phyloP scores from a whole-genome alignment of 2,888 invertebrate species.

The Troides oblongomaculatus region DNA sequence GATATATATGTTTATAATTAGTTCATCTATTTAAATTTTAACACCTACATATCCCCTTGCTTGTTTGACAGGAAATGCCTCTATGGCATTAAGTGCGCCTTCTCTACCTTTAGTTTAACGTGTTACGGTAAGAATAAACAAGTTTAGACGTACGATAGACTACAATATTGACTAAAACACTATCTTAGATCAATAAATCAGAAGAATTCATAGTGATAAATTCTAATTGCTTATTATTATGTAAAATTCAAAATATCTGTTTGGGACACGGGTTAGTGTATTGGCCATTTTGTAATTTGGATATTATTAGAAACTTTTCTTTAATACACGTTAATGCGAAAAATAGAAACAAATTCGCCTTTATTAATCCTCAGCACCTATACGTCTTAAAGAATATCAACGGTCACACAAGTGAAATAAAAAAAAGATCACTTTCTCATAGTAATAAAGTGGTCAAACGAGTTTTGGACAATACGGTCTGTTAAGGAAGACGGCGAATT shows the following conservation, averaged over 20 bases:
- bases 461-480: constrained; percentile 70
- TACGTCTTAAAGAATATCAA: neutral
- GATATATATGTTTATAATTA: too few relatives aligned
- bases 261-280: too few relatives aligned
- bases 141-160: too few relatives aligned
- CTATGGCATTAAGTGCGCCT: too few relatives aligned
- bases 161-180: too few relatives aligned
- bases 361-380: neutral
- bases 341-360: neutral
- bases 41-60: too few relatives aligned
- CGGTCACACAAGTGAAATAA: constrained; percentile 1
- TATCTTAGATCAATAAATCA: constrained; percentile 3
- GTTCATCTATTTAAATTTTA: too few relatives aligned
- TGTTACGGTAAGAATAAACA: too few relatives aligned
- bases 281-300: too few relatives aligned
- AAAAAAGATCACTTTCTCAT: constrained; percentile 48
- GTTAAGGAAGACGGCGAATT: constrained; percentile 45
- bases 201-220: neutral
- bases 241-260: too few relatives aligned
- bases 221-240: neutral
- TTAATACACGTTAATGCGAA: neutral
- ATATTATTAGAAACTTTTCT: neutral
- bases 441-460: constrained; percentile 60
- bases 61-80: too few relatives aligned
- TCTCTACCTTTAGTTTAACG: too few relatives aligned